phyloP scores from a whole-genome alignment of 2,113 vertebrate genomes.

The Oreotrochilus melanogaster region DNA sequence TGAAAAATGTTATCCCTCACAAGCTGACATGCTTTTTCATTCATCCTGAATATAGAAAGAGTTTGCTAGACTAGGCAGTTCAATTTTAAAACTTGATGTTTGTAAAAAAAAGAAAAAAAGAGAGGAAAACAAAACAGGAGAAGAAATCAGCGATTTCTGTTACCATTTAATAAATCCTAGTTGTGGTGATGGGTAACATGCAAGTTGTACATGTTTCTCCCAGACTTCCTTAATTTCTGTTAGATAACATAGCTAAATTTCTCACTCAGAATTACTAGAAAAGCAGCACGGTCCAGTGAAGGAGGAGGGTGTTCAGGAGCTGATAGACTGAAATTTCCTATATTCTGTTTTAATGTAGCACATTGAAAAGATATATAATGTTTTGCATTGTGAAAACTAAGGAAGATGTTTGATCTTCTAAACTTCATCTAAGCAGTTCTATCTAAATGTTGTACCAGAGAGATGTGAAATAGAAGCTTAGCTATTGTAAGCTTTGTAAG shows the following conservation, averaged over 20 bases:
- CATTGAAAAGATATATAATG: slow-evolving; percentile 43
- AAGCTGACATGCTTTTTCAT: slow-evolving; percentile 14
- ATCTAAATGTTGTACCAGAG: not conserved
- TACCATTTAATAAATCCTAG: slow-evolving; percentile 2
- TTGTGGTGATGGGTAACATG: not conserved
- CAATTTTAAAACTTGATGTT: not conserved
- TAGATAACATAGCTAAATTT: not conserved
- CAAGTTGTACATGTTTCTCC: not conserved
- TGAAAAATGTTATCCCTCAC: not conserved
- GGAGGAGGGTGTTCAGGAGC: not conserved
- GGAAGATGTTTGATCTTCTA: not conserved
- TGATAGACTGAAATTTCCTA: not conserved
- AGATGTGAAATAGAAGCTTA: not conserved
- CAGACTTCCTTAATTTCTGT: not conserved
- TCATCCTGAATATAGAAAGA: not conserved
- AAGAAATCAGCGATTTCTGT: not conserved
- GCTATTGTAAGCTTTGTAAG: not conserved
- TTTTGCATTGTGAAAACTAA: slow-evolving; percentile 9
- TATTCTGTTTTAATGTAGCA: not conserved
- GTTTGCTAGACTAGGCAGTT: not conserved
- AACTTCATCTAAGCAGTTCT: slow-evolving; percentile 8
- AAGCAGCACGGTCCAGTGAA: not conserved
- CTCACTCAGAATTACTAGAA: slow-evolving; percentile 17
- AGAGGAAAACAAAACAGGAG: not conserved
- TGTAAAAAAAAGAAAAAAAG: not conserved